Percentiles rank a stretch among this genome's conserved stretches.
These are phyloP conservation scores for Apostichopus californicus DNA, from an alignment of 35 echinoderm and acorn worm species.

Conservation along the genomic window DNA sequence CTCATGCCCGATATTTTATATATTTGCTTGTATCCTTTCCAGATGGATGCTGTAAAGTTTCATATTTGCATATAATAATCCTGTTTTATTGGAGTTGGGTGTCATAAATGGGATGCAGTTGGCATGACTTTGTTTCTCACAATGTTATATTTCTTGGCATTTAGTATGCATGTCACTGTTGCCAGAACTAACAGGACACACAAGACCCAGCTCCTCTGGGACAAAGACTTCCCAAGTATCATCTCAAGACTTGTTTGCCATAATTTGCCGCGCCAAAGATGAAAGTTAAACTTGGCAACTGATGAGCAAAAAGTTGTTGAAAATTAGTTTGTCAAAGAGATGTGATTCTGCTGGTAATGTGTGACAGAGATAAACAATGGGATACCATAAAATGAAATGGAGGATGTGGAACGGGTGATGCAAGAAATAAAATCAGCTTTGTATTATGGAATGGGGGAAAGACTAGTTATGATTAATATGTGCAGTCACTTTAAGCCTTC, in stretches of 20 bases:
- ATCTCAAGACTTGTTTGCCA: background rate
- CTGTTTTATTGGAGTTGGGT: conserved; percentile 21
- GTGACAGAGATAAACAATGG: conserved; percentile 1
- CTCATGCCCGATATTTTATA: background rate
- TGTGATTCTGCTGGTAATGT: conserved; percentile 11
- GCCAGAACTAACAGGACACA: conserved; percentile 8
- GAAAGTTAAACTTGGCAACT: background rate
- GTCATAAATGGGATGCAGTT: conserved; percentile 21
- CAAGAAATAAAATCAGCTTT: background rate
- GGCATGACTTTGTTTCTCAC: background rate
- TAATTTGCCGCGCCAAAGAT: background rate
- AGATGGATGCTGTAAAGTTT: conserved; percentile 40
- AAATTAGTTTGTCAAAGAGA: conserved; percentile 17
- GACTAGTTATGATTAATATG: no score
- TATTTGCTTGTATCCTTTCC: conserved; percentile 4
- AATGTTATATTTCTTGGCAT: background rate
- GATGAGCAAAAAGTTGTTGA: conserved; percentile 1
- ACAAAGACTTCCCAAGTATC: background rate
- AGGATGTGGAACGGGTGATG: background rate
- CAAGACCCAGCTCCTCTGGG: background rate
- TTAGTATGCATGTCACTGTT: conserved; percentile 33
- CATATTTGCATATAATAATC: conserved; percentile 52
- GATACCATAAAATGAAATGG: background rate
- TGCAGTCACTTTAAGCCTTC: no score
- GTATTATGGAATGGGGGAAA: no score